Base-by-base conservation (phyloP, 2,888 invertebrate genomes). In the Rutpela maculata region DNA sequence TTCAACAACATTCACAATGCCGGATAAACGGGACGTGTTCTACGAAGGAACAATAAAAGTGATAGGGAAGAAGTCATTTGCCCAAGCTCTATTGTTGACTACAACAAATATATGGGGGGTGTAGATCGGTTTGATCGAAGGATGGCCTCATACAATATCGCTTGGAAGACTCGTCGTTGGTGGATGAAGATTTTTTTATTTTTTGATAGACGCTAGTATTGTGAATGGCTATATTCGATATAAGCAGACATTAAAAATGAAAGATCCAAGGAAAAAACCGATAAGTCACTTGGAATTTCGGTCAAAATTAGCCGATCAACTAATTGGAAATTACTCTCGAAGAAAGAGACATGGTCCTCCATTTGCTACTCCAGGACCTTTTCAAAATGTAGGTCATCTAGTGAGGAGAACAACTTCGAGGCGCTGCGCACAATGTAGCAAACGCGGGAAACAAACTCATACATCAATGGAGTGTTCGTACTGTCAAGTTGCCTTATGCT, bases 141-240 rank as follows among this genome's bases (percentile, higher is more conserved):
- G n/a, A n/a, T 60, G 60, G 11, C 60, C n/a, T 5, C 62, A 10
- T 62, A 62, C n/a, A 62, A 35, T 9, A 26, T 62, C n/a, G n/a
- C 31, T 31, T 31, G 31, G 31, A 62, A 62, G 17, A 31, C n/a
- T 31, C 15, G 62, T 15, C 62, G 62, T 1, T 62, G 31, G 62
- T 62, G 62, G 62, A 0, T 31, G 10, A 62, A 35, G 17, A 62
- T n/a, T 62, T 35, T 62, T 62, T n/a, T 62, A 62, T 35, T 62
- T 17, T 22, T 50, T 19, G 15, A 26, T 22, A 17, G 67, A 62
- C 6, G 26, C 31, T 62, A 9, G 26, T n/a, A 26, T n/a, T 9
- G 62, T 62, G 17, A 62, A 62, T 17, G n/a, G 1, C 9, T 62
- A 31, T 35, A 62, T 62, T 35, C 15, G 31, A 31, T 35, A 62